phyloP scores from a whole-genome alignment of 92 coral and sea anemone genomes.

The Anthopleura xanthogrammica region DNA sequence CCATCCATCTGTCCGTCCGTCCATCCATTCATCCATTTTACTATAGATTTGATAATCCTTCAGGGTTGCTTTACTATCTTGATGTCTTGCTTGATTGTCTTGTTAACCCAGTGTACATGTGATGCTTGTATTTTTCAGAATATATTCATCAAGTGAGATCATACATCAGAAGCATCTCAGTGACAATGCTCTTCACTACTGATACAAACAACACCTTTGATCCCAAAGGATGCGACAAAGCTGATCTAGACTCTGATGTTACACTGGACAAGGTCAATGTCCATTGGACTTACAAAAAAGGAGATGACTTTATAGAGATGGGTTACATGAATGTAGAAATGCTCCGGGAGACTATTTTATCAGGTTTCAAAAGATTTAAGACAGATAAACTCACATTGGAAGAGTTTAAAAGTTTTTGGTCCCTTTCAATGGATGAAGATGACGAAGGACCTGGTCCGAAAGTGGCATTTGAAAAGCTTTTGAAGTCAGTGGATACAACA shows the following conservation, averaged over 20 bases:
- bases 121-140: constrained; percentile 39
- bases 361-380: constrained; percentile 29
- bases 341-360: constrained; percentile 60
- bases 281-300: constrained; percentile 98
- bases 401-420: constrained; percentile 60
- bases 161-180: constrained; percentile 83
- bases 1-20: too few relatives aligned
- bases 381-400: constrained; percentile 54
- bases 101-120: background rate
- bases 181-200: constrained; percentile 91
- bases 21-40: too few relatives aligned
- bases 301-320: constrained; percentile 90
- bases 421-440: constrained; percentile 33
- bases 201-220: constrained; percentile 62
- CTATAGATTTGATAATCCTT: too few relatives aligned
- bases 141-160: constrained; percentile 97
- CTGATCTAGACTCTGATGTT: constrained; percentile 52
- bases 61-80: too few relatives aligned
- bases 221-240: constrained; percentile 65
- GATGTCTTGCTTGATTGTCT: background rate
- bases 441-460: constrained; percentile 25
- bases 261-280: constrained; percentile 83
- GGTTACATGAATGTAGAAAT: constrained; percentile 90
- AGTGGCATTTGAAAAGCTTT: constrained; percentile 16
- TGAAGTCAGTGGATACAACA: constrained; percentile 43